These are phyloP conservation scores for Drosophila murphyi DNA, from an alignment of 1,140 invertebrate genomes.

Conservation along the genomic window DNA sequence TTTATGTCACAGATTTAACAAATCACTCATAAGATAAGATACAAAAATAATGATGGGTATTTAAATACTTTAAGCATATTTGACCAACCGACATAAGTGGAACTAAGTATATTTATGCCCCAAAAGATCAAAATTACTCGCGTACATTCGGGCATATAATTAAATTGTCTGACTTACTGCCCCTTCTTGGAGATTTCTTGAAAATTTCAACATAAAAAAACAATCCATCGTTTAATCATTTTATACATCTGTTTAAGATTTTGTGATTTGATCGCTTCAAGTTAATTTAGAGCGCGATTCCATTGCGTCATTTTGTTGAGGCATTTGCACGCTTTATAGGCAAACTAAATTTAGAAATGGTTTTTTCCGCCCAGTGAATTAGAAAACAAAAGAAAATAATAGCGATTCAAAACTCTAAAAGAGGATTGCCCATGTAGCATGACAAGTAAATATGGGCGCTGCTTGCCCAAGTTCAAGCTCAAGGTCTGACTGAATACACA, in stretches of 20 bases:
- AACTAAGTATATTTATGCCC: constrained; percentile 1
- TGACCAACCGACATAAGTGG: constrained; percentile 1
- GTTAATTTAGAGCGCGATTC: constrained; percentile 12
- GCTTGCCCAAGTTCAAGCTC: constrained; percentile 60
- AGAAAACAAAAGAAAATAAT: constrained; percentile 28
- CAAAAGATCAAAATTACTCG: background rate
- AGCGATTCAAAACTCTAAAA: constrained; percentile 21
- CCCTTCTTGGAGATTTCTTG: background rate
- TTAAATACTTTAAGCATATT: background rate
- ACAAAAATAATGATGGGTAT: no score
- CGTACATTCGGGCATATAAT: constrained; percentile 34
- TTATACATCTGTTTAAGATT: constrained; percentile 13
- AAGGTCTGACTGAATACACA: constrained; percentile 45
- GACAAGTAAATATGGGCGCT: constrained; percentile 55
- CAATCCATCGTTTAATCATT: background rate
- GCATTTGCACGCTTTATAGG: constrained; percentile 41
- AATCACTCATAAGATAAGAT: constrained; percentile 6
- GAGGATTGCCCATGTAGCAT: constrained; percentile 50
- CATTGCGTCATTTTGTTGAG: constrained; percentile 49
- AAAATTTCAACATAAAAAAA: background rate
- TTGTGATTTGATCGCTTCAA: constrained; percentile 1
- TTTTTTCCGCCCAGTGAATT: constrained; percentile 30
- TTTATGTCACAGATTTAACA: background rate
- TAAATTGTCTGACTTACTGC: background rate
- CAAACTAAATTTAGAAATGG: constrained; percentile 28